These are phyloP conservation scores for Escarpia spicata DNA, from an alignment of 2,888 invertebrate species.

Conservation along the genomic window DNA sequence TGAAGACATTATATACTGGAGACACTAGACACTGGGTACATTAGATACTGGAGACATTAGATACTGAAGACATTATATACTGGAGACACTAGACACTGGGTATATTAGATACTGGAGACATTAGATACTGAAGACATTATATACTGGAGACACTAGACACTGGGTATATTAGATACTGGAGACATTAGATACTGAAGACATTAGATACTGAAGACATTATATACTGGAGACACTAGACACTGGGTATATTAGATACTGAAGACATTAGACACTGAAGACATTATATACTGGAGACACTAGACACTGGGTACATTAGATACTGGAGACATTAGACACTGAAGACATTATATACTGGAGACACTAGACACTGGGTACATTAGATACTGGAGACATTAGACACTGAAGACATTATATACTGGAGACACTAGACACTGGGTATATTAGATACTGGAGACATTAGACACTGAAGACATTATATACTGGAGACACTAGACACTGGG, in stretches of 20 bases:
- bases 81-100: background rate
- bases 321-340: background rate
- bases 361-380: too few relatives aligned
- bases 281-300: too few relatives aligned
- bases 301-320: background rate
- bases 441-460: background rate
- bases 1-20: too few relatives aligned
- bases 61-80: background rate
- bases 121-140: too few relatives aligned
- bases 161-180: background rate
- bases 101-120: too few relatives aligned
- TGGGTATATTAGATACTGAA: too few relatives aligned
- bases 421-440: background rate
- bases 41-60: background rate
- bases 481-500: background rate
- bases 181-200: background rate
- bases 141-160: too few relatives aligned
- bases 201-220: too few relatives aligned
- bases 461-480: background rate
- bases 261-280: too few relatives aligned
- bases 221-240: background rate
- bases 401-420: too few relatives aligned
- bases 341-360: background rate
- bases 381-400: too few relatives aligned
- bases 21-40: background rate